Evolutionary conservation across 1,140 invertebrate genomes (phyloP), one percentile per base, ranked within the genome.

Genomic region (Zaprionus africanus): DNA sequence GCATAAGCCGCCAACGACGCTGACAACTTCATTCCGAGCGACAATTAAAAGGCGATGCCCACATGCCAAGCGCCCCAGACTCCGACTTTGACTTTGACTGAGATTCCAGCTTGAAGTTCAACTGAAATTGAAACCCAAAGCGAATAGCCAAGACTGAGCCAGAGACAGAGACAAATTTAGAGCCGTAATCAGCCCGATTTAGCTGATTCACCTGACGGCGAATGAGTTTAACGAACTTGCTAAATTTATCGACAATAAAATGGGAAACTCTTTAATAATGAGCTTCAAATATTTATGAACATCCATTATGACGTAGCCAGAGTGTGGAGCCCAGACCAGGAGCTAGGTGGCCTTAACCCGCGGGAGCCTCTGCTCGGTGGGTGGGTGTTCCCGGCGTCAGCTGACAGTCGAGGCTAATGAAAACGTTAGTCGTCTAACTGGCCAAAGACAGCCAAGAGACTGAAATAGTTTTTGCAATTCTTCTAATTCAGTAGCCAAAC

Each of bases 161-260:
- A 7, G 28, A 31, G 26, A 31, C 28, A 74, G 58, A 59, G 53
- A 60, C 73, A 43, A 69, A 53, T 63, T 63, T 19, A 51, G 24
- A 24, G 46, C 46, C 41, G n/a, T 46, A 46, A 46, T 46, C 46
- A 59, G 12, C 54, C 67, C 54, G 67, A 65, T 61, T 65, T 38
- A 76, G 56, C 65, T 57, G 56, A 70, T 53, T 34, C 63, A 64
- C 13, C 59, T 81, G 63, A 74, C 65, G 41, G 51, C 57, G 36
- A 59, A 57, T 53, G 74, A 76, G 83, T 87, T 87, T 87, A 87
- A 84, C 65, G 83, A 87, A 87, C 84, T 66, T 81, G 84, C 70
- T 43, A 75, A 87, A 87, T 88, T 87, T 84, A 88, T 84, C 81
- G 85, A 56, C 85, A 84, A 84, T 87, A 79, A 88, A 81, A 88